Conservation (phyloP, 2,888 invertebrate species). For the Schizotus pectinicornis region DNA sequence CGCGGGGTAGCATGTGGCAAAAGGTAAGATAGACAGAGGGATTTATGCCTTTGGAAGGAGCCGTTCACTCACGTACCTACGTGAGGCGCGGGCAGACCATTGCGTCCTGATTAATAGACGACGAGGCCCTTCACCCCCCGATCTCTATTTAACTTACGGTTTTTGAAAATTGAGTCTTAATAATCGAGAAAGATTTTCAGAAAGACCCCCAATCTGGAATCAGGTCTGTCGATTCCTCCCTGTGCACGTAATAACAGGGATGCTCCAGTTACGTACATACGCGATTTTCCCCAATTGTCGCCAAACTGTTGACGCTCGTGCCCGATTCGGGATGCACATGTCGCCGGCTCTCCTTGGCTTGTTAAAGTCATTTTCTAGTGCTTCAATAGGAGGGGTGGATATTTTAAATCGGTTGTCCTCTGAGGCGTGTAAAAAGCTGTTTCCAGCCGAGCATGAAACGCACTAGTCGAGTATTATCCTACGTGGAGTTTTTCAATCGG, state of each 20-base stretch:
- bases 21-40: slow-evolving; percentile 24
- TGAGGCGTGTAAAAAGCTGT: slow-evolving; percentile 36
- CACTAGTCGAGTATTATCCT: slow-evolving; percentile 26
- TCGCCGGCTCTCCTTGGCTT: slow-evolving; percentile 10
- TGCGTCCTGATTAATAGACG: slow-evolving; percentile 24
- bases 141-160: no score
- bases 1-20: slow-evolving; percentile 23
- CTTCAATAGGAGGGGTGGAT: slow-evolving; percentile 12
- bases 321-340: slow-evolving; percentile 11
- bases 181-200: no score
- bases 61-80: slow-evolving; percentile 7
- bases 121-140: slow-evolving; percentile 9
- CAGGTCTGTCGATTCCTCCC: no score
- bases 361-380: slow-evolving; percentile 24
- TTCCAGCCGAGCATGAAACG: slow-evolving; percentile 34
- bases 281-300: no score
- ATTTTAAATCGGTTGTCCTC: slow-evolving; percentile 32
- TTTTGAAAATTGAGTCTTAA: no score
- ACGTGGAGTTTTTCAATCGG: slow-evolving; percentile 8
- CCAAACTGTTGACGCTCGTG: no score
- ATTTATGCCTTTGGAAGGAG: slow-evolving; percentile 23
- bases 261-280: no score
- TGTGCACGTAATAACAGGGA: no score
- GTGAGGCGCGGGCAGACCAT: slow-evolving; percentile 14
- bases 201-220: no score